Conservation (phyloP, 2,888 invertebrate species). For the Zeuzera pyrina region DNA sequence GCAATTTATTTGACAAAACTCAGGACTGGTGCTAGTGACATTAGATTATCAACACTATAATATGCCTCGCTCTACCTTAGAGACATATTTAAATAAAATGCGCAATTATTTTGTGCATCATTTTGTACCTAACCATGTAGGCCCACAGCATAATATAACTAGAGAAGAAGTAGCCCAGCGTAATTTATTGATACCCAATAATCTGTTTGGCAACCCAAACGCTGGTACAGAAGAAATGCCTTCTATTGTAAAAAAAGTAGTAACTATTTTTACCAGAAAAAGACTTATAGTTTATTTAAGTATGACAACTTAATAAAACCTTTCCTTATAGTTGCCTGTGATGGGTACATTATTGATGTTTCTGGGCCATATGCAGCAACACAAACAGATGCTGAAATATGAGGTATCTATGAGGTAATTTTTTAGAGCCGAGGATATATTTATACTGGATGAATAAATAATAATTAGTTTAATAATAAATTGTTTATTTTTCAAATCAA, state of each 20-base stretch:
- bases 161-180: background rate
- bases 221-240: conserved; percentile 1
- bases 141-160: conserved; percentile 4
- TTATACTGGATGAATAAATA: too few species aligned
- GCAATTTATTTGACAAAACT: too few species aligned
- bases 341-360: conserved; percentile 16
- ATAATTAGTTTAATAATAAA: too few species aligned
- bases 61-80: too few species aligned
- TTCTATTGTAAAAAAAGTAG: conserved; percentile 7
- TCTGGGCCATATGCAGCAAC: conserved; percentile 15
- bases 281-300: conserved; percentile 10
- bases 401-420: too few species aligned
- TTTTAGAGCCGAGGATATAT: too few species aligned
- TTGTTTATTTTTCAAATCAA: too few species aligned
- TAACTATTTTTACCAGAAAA: conserved; percentile 11
- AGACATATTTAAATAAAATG: too few species aligned
- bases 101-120: conserved; percentile 8
- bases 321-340: conserved; percentile 12
- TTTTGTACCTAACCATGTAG: conserved; percentile 5
- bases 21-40: too few species aligned
- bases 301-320: conserved; percentile 13
- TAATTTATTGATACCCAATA: conserved; percentile 1
- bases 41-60: too few species aligned
- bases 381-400: conserved; percentile 5
- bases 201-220: conserved; percentile 5